phyloP scores from a whole-genome alignment of 2,797 vertebrate genomes.

The Danio choprae region DNA sequence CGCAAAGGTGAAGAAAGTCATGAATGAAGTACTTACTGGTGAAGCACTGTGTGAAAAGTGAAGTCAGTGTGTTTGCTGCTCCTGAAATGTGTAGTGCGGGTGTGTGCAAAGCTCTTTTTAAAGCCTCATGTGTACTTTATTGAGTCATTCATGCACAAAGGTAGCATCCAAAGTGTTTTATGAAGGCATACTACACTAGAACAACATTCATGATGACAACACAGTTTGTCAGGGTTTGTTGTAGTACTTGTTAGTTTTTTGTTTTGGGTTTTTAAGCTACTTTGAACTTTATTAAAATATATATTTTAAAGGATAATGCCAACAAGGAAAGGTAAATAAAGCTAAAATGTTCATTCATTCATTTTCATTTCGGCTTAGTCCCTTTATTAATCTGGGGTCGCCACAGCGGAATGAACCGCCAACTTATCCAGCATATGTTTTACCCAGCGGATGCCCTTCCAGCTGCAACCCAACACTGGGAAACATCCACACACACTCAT shows the following conservation, averaged over 20 bases:
- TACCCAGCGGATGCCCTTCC: too few species aligned
- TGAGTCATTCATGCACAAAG: slow-evolving; percentile 26
- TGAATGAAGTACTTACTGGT: slow-evolving; percentile 5
- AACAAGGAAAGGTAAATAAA: not conserved
- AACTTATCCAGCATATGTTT: too few species aligned
- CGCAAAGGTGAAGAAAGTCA: not conserved
- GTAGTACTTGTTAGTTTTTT: not conserved
- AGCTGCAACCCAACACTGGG: too few species aligned
- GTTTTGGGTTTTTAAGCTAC: not conserved
- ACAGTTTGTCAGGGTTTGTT: not conserved
- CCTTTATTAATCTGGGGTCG: too few species aligned
- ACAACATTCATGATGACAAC: not conserved
- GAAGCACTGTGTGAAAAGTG: too few species aligned
- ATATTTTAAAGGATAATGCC: not conserved
- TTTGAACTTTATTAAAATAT: not conserved
- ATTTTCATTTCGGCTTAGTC: too few species aligned
- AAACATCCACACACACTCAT: too few species aligned
- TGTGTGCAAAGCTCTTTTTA: not conserved
- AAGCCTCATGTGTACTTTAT: not conserved
- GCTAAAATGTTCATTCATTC: not conserved
- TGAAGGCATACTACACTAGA: too few species aligned
- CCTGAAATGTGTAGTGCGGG: not conserved
- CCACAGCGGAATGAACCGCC: too few species aligned
- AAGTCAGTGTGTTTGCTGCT: not conserved
- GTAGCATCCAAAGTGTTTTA: not conserved